These are phyloP conservation scores for Orthonychiurus folsomi DNA, from an alignment of 2,888 invertebrate species.

Conservation along the genomic window DNA sequence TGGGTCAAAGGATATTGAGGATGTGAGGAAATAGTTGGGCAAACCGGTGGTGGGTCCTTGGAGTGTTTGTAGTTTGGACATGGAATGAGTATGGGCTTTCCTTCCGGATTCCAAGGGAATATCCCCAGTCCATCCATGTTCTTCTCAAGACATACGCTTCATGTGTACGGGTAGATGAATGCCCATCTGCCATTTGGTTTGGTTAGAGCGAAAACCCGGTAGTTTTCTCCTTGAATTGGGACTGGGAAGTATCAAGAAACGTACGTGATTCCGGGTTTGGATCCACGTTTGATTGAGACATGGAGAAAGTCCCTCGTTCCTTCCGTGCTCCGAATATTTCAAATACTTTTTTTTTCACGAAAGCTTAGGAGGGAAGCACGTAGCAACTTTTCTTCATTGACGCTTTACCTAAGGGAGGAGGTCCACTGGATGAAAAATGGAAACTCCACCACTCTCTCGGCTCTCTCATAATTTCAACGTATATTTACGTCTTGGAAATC, in stretches of 20 bases:
- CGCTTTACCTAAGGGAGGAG: constrained; percentile 1
- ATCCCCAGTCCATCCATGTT: not conserved
- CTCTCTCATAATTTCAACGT: too few relatives aligned
- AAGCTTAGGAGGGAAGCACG: too few relatives aligned
- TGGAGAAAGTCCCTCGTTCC: constrained; percentile 37
- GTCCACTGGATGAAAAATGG: not conserved
- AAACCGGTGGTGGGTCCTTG: too few relatives aligned
- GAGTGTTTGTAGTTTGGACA: too few relatives aligned
- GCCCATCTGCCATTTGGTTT: too few relatives aligned
- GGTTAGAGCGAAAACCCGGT: not conserved
- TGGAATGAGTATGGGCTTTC: too few relatives aligned
- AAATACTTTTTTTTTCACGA: not conserved
- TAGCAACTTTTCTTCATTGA: not conserved
- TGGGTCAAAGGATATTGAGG: not conserved
- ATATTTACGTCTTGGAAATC: too few relatives aligned
- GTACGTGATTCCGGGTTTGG: constrained; percentile 29
- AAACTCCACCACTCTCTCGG: too few relatives aligned
- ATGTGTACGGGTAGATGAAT: not conserved
- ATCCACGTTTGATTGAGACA: constrained; percentile 39
- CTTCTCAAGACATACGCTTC: not conserved
- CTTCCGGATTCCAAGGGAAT: not conserved
- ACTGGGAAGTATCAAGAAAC: not conserved
- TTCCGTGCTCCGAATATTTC: constrained; percentile 39
- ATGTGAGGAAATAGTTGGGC: too few relatives aligned
- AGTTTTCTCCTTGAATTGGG: not conserved